phyloP scores from a whole-genome alignment of 2,113 vertebrate species.

The Psittacula cyanocephala region DNA sequence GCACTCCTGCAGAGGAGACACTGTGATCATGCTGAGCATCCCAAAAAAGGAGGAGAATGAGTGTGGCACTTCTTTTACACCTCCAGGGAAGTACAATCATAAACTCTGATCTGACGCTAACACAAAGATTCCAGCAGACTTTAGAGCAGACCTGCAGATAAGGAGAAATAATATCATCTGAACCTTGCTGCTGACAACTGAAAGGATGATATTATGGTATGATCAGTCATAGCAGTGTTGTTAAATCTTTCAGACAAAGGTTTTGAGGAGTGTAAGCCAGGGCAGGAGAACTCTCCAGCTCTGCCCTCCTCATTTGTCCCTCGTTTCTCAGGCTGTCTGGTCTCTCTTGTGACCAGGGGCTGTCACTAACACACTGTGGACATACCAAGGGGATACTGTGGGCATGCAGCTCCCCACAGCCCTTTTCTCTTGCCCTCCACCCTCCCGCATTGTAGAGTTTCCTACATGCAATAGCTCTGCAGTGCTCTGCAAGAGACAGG shows the following conservation, averaged over 20 bases:
- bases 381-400: fast-evolving
- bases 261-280: background rate
- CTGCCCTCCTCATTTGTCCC: background rate
- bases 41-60: background rate
- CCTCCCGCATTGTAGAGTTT: background rate
- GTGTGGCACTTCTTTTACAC: background rate
- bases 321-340: background rate
- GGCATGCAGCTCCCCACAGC: background rate
- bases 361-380: background rate
- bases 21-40: background rate
- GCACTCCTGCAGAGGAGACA: background rate
- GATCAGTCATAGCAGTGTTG: background rate
- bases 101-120: background rate
- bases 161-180: background rate
- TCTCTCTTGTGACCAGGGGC: background rate
- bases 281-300: background rate
- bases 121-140: background rate
- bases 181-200: background rate
- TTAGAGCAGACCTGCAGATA: background rate
- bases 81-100: background rate
- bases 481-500: background rate
- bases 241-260: background rate
- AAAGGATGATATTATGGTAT: background rate
- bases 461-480: background rate
- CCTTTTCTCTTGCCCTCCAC: background rate